A percentile compares a stretch with the other conserved stretches of the same genome.
Evolutionary conservation across 30 jellyfish, hydroid and myxozoan species (phyloP).

Genomic region (Aurelia sp.): DNA sequence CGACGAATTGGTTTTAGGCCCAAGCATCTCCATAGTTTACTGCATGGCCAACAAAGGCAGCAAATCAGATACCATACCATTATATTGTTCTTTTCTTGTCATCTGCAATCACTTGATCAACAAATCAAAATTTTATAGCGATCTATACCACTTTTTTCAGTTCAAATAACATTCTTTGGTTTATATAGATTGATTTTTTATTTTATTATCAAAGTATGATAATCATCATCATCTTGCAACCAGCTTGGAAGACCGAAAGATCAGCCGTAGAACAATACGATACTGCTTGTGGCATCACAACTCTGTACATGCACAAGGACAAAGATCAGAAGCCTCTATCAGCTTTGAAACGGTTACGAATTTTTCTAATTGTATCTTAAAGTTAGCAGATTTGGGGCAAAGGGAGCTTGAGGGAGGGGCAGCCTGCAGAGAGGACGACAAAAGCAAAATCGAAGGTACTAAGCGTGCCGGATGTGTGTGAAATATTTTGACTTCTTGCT

Average conservation of each 20-base stretch:
- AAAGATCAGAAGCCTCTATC: background rate
- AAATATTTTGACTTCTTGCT: too few species aligned
- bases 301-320: background rate
- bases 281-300: slow-evolving; percentile 27
- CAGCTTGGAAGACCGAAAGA: slow-evolving; percentile 49
- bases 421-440: too few species aligned
- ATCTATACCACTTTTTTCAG: background rate
- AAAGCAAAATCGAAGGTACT: too few species aligned
- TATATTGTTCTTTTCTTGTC: background rate
- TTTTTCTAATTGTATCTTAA: too few species aligned
- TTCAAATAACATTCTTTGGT: background rate
- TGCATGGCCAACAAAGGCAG: slow-evolving; percentile 73
- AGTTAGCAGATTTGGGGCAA: too few species aligned
- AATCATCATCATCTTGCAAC: background rate
- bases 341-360: background rate
- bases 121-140: too few species aligned
- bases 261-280: slow-evolving; percentile 21
- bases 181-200: too few species aligned
- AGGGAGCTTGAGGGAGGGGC: too few species aligned
- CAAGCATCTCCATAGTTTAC: slow-evolving; percentile 58
- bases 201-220: too few species aligned
- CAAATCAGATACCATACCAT: slow-evolving; percentile 16
- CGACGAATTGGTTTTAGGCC: slow-evolving; percentile 52
- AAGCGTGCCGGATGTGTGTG: too few species aligned
- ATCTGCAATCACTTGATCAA: too few species aligned